Evolutionary conservation across 2,113 vertebrate genomes (phyloP), one percentile per base, ranked within the genome.

Genomic region (Leptobrachium leishanense): DNA sequence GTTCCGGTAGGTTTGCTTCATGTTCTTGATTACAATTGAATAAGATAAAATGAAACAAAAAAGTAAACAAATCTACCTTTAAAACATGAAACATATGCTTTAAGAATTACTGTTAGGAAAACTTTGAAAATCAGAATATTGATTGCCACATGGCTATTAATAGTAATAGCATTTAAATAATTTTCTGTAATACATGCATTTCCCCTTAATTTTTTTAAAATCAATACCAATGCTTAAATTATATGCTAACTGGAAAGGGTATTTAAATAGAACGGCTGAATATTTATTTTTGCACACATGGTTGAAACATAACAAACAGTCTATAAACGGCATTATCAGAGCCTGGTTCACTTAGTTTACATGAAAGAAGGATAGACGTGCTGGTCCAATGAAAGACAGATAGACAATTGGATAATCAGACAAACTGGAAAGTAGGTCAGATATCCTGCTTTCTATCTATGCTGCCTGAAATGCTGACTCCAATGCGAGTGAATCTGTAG

Each of bases 91-190:
- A 59, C 55, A 31, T 59, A 59, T 11, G 15, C 13, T 13, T 59
- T 13, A 50, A 50, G 46, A 50, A 50, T 50, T 50, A 50, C 46
- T 50, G 8, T 31, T 31, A 31, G 20, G 63, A 73, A 10, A 43
- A 54, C 50, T 39, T 82, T 39, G 63, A 69, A 43, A 2, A 72
- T 8, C 11, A 70, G 3, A 63, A 1, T 8, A 2, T 63, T 1
- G 79, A 81, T 82, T 3, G 74, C 71, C 40, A 43, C 41, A 12
- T n/a, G n/a, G n/a, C n/a, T n/a, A n/a, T 70, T 70, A 70, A 70
- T 70, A 50, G 5, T 50, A 31, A 7, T 31, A 50, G 20, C 13
- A 70, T 50, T 70, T 2, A 50, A 70, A 70, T 70, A 70, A 70
- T 13, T 6, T 57, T 55, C 5, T 73, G 57, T 68, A 72, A 44